Evolutionary conservation across 2,888 invertebrate genomes (phyloP), one percentile per base, ranked within the genome.

Genomic region (Xestobium rufovillosum): DNA sequence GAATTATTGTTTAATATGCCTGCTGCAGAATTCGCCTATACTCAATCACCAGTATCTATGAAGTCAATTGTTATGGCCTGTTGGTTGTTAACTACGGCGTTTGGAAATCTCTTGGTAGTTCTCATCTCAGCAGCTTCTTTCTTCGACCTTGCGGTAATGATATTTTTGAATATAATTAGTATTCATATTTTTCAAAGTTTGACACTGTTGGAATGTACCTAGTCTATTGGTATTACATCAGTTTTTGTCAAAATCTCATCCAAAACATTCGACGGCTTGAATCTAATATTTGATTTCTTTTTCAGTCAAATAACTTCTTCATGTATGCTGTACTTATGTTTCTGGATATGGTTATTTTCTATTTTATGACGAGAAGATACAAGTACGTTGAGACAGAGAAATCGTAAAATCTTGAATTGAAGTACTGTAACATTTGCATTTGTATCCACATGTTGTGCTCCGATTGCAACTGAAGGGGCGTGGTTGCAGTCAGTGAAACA

Each of bases 291-390:
- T 19, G 23, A 19, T 8, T 19, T 19, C 6, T 19, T 19, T 19
- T 19, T 19, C 23, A 19, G 23, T 19, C 23, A 19, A 19, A 19
- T n/a, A 19, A 19, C 23, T 19, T 19, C 23, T 19, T 19, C 23
- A 6, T 19, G 6, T 19, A 19, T n/a, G 23, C 23, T 19, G 23
- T 6, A 19, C n/a, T 19, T 8, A 19, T 19, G 23, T 19, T 19
- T 19, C 6, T 19, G 6, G 23, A 19, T n/a, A 19, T 19, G 23
- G 23, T n/a, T 19, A n/a, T 19, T 8, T 19, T 19, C n/a, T 6
- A 6, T 8, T 19, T 8, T n/a, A 19, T 19, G 23, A n/a, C 23
- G 6, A 19, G 6, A 8, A 19, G 23, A 19, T 19, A 19, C 23
- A 19, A 6, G 6, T 19, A 19, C 23, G 23, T 19, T 8, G n/a